These are phyloP conservation scores for Pterocles burchelli DNA, from an alignment of 2,113 vertebrate genomes.

Conservation along the genomic window DNA sequence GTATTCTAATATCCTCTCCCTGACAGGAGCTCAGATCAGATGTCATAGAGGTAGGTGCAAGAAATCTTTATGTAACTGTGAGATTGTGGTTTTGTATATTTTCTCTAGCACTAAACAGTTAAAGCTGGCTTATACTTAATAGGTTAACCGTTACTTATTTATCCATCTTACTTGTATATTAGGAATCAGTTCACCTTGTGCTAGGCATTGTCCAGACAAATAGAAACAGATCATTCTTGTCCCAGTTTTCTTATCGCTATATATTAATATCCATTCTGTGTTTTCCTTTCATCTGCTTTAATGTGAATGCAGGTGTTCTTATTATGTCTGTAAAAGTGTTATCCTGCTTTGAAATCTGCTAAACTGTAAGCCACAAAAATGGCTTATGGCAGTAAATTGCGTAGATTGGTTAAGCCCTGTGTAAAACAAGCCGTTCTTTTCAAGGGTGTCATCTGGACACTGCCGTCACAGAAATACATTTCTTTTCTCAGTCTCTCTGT, in stretches of 20 bases:
- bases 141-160: neutral
- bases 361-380: constrained; percentile 18
- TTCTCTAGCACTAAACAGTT: neutral
- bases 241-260: neutral
- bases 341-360: constrained; percentile 48
- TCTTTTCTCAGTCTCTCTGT: neutral
- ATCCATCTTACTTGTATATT: neutral
- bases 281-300: constrained; percentile 19
- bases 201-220: neutral
- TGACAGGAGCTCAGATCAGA: neutral
- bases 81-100: neutral
- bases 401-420: neutral
- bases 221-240: neutral
- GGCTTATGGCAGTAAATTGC: neutral
- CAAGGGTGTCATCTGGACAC: neutral
- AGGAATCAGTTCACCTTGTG: neutral
- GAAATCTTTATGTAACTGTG: constrained; percentile 1
- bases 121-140: neutral
- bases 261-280: neutral
- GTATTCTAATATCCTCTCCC: neutral
- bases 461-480: neutral
- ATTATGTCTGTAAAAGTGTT: constrained; percentile 27
- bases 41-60: constrained; percentile 16
- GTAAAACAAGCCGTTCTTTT: constrained; percentile 49
- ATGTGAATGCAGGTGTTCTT: constrained; percentile 40